Evolutionary conservation across 2,113 vertebrate genomes (phyloP).

Genomic region (Dryoscopus gambensis): DNA sequence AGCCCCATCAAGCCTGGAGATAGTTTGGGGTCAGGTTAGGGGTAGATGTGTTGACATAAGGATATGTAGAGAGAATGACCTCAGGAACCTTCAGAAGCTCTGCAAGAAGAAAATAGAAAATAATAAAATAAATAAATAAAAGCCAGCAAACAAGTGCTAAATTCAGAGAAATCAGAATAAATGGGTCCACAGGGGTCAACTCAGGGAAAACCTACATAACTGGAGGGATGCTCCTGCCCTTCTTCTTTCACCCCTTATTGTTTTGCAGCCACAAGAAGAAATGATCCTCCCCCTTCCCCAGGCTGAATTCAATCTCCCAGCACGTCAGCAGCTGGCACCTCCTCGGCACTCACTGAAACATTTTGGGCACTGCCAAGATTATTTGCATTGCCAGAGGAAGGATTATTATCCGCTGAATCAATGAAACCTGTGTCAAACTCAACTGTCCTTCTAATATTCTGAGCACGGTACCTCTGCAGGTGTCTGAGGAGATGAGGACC

Average conservation of each 20-base stretch:
- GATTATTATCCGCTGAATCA: conserved; percentile 11
- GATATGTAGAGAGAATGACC: not conserved
- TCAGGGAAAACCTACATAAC: not conserved
- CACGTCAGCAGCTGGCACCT: conserved; percentile 28
- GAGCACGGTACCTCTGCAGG: not conserved
- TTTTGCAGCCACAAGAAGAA: not conserved
- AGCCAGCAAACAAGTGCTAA: not conserved
- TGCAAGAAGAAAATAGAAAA: not conserved
- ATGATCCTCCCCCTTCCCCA: not conserved
- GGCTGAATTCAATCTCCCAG: conserved; percentile 1
- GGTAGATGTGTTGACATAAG: not conserved
- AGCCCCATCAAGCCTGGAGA: not conserved
- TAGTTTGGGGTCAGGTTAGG: not conserved
- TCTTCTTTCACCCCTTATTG: not conserved
- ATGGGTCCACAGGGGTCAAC: not conserved
- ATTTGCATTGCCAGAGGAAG: not conserved
- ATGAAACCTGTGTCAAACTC: conserved; percentile 25
- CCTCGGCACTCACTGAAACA: not conserved
- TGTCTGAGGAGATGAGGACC: not conserved
- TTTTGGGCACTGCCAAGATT: conserved; percentile 24
- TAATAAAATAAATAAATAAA: not conserved
- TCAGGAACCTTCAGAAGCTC: not conserved
- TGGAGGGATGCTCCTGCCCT: not conserved
- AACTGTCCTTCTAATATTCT: not conserved
- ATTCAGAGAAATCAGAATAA: not conserved